Conservation (phyloP, 53 echinoderm and acorn worm genomes). For the Holothuria leucospilota region DNA sequence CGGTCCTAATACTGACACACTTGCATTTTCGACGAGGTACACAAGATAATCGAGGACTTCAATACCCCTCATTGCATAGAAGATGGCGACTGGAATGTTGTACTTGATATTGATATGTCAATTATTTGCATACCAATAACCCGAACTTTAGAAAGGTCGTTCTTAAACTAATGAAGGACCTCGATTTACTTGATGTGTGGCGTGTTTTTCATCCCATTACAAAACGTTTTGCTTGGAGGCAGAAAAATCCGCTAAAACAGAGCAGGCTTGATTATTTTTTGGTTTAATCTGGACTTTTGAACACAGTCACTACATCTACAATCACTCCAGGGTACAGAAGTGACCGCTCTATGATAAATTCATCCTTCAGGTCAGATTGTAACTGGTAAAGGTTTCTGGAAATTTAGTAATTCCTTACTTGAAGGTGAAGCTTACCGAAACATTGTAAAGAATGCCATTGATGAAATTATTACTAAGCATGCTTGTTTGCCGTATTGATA, state of each 20-base stretch:
- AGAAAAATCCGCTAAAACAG: no score
- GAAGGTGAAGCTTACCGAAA: no score
- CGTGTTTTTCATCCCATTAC: no score
- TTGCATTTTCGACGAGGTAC: not conserved
- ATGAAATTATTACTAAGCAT: no score
- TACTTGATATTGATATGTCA: not conserved
- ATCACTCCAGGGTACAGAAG: slow-evolving; percentile 17
- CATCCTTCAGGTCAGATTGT: not conserved
- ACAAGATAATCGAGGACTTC: not conserved
- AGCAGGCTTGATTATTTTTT: slow-evolving; percentile 17
- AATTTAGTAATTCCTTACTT: slow-evolving; percentile 28
- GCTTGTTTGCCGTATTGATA: no score
- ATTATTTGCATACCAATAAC: slow-evolving; percentile 10
- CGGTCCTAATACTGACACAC: slow-evolving; percentile 19
- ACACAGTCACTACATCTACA: not conserved
- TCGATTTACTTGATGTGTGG: no score
- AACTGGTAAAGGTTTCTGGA: slow-evolving; percentile 2
- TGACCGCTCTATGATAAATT: slow-evolving; percentile 42
- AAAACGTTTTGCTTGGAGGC: no score
- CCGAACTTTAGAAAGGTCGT: no score
- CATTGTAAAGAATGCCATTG: no score
- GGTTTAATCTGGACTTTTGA: slow-evolving; percentile 24
- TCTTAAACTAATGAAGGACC: slow-evolving; percentile 1
- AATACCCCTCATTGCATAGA: no score
- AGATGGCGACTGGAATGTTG: no score